Evolutionary conservation across 1,140 invertebrate genomes (phyloP).

Genomic region (Mactra quadrangularis): DNA sequence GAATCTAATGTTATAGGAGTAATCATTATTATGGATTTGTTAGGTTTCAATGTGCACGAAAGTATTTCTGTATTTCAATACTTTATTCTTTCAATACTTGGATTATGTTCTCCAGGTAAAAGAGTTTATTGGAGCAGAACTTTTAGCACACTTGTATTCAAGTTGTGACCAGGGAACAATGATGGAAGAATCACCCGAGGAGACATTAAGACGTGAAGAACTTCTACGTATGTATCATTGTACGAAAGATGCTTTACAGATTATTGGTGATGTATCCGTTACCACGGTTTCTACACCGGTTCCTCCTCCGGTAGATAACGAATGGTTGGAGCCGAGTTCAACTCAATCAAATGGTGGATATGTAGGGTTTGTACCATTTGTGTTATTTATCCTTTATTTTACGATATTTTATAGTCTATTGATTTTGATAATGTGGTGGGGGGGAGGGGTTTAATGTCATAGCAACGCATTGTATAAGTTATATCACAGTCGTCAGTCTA

Average conservation of each 20-base stretch:
- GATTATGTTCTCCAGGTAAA: slow-evolving; percentile 87
- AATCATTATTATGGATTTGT: too few relatives aligned
- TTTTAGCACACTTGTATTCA: slow-evolving; percentile 98
- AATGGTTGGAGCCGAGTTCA: slow-evolving; percentile 86
- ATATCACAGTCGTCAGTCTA: too few relatives aligned
- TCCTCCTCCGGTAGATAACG: slow-evolving; percentile 85
- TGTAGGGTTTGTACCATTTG: too few relatives aligned
- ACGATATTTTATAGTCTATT: too few relatives aligned
- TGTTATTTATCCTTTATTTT: too few relatives aligned
- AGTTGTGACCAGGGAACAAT: slow-evolving; percentile 97
- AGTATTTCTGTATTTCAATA: too few relatives aligned
- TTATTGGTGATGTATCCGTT: slow-evolving; percentile 99
- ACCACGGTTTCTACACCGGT: slow-evolving; percentile 95
- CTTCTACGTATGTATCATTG: slow-evolving; percentile 99
- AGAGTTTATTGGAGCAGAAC: slow-evolving; percentile 98
- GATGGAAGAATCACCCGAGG: slow-evolving; percentile 99
- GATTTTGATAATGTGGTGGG: too few relatives aligned
- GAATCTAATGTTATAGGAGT: too few relatives aligned
- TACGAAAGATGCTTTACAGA: slow-evolving; percentile 98
- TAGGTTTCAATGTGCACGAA: too few relatives aligned
- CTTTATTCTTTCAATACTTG: too few relatives aligned
- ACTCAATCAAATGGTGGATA: slow-evolving; percentile 78
- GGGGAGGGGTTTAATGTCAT: too few relatives aligned
- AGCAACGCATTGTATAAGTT: too few relatives aligned
- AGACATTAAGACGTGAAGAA: slow-evolving; percentile 98